These are phyloP conservation scores for Nephila pilipes DNA, from an alignment of 1,140 invertebrate genomes.

Conservation along the genomic window DNA sequence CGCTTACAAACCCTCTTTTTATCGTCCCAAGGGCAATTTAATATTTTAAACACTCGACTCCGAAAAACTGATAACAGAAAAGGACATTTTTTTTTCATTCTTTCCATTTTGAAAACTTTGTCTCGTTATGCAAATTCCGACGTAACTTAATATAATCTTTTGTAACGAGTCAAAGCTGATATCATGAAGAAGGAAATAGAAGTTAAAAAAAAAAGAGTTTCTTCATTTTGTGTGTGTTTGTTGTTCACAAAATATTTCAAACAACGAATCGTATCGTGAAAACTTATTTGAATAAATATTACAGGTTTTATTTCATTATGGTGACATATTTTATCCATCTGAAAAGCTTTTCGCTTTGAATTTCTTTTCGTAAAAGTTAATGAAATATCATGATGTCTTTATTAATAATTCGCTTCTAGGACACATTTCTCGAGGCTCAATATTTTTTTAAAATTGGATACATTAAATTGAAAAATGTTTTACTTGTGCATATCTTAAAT, in stretches of 20 bases:
- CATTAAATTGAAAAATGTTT: background rate
- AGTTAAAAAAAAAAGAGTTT: background rate
- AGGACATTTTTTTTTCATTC: background rate
- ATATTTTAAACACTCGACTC: slow-evolving; percentile 45
- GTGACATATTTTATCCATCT: slow-evolving; percentile 19
- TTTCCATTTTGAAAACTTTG: background rate
- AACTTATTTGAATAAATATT: slow-evolving; percentile 42
- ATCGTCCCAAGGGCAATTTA: slow-evolving; percentile 44
- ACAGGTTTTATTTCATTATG: slow-evolving; percentile 33
- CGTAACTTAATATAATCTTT: slow-evolving; percentile 56
- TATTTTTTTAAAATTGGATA: background rate
- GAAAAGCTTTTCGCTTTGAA: slow-evolving; percentile 2
- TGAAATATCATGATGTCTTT: background rate
- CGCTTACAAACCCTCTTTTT: background rate
- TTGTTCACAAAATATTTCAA: slow-evolving; percentile 22
- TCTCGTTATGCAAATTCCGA: slow-evolving; percentile 34
- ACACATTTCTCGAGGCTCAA: background rate
- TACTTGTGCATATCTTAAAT: background rate
- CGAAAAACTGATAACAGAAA: slow-evolving; percentile 32
- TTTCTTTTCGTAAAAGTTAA: background rate
- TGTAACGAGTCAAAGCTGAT: slow-evolving; percentile 37
- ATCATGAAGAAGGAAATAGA: background rate
- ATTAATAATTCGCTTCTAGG: slow-evolving; percentile 2
- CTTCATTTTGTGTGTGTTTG: slow-evolving; percentile 30
- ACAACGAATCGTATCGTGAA: slow-evolving; percentile 6